Conservation (phyloP, 2,113 vertebrate genomes). For the Clarias batrachus region DNA sequence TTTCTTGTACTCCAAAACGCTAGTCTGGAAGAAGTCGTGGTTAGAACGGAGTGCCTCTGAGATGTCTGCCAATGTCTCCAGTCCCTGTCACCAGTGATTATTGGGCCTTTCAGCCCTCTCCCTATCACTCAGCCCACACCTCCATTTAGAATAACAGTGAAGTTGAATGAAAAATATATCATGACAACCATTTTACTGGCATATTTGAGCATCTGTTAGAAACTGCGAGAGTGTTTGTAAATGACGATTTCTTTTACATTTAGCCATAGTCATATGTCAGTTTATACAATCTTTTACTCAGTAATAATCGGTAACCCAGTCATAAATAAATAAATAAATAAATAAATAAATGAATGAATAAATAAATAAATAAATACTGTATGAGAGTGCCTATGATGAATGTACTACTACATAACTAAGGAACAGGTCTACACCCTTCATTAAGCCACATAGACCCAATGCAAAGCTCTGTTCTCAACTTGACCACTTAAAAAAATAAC, state of each 20-base stretch:
- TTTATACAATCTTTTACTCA: neutral
- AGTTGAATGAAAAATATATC: neutral
- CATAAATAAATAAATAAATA: too few species aligned
- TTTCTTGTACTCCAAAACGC: slow-evolving; percentile 58
- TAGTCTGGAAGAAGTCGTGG: slow-evolving; percentile 31
- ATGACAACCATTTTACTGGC: neutral
- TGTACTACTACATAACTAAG: neutral
- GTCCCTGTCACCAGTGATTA: slow-evolving; percentile 70
- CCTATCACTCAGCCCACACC: slow-evolving; percentile 76
- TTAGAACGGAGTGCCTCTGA: slow-evolving; percentile 40
- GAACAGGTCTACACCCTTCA: slow-evolving; percentile 37
- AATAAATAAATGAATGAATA: too few species aligned
- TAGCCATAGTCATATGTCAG: neutral
- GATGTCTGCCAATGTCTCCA: slow-evolving; percentile 47
- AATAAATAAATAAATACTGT: too few species aligned
- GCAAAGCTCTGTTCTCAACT: slow-evolving; percentile 59
- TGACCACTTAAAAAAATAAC: neutral
- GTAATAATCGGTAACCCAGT: neutral
- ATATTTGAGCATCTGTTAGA: neutral
- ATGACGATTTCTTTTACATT: neutral
- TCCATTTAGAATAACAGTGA: slow-evolving; percentile 40
- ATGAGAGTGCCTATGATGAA: neutral
- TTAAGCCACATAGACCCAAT: slow-evolving; percentile 39
- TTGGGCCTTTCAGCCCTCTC: slow-evolving; percentile 64
- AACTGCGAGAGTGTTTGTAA: neutral